Percentiles rank a stretch among this genome's conserved stretches.
phyloP scores from a whole-genome alignment of 2,113 vertebrate species.

The Arenaria interpres region DNA sequence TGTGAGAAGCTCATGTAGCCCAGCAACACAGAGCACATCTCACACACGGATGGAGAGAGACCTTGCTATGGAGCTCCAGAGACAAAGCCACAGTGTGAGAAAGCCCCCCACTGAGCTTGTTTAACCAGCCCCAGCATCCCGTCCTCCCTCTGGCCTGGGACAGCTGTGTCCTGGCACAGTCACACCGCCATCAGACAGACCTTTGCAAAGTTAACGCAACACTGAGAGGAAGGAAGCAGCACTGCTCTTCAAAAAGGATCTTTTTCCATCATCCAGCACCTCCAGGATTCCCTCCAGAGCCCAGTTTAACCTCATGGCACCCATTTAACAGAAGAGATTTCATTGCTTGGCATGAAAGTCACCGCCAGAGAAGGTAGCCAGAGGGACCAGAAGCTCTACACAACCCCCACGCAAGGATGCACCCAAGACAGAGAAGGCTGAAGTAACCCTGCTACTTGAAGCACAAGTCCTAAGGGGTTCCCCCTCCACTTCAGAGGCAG shows the following conservation, averaged over 20 bases:
- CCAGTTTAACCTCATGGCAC: background rate
- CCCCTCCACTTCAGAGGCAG: background rate
- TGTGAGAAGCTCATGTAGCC: rapidly evolving
- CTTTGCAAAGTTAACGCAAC: background rate
- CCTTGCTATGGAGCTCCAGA: background rate
- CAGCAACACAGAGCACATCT: background rate
- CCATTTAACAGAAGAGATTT: background rate
- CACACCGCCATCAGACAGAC: background rate
- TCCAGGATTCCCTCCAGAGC: background rate
- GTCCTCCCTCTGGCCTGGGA: background rate
- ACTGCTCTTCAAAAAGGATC: background rate
- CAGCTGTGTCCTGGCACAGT: background rate
- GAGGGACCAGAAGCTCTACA: background rate
- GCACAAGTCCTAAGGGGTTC: background rate
- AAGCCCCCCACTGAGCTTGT: background rate
- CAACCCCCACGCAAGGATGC: background rate
- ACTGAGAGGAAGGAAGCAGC: background rate
- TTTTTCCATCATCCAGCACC: background rate
- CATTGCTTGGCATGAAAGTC: background rate
- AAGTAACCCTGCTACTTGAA: background rate
- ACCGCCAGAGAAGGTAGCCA: background rate
- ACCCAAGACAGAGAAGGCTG: background rate
- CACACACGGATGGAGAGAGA: background rate
- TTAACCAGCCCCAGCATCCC: background rate
- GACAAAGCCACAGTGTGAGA: background rate